Percentiles rank a stretch among this genome's conserved stretches.
Conservation (phyloP, 30 jellyfish, hydroid and myxozoan genomes). For the Turritopsis rubra region DNA sequence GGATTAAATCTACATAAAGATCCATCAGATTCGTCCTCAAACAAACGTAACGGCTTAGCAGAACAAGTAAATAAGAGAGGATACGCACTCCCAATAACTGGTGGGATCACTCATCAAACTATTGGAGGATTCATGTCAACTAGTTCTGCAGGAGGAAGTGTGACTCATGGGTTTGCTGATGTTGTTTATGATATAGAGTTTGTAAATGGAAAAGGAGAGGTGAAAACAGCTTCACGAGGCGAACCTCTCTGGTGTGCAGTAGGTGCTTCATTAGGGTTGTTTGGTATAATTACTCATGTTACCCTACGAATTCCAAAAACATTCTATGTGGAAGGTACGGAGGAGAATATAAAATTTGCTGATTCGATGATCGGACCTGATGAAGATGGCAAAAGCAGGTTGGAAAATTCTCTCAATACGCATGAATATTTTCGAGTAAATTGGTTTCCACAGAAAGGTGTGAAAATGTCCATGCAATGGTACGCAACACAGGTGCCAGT, state of each 20-base stretch:
- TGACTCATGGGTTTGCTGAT: slow-evolving; percentile 1
- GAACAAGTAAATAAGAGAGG: slow-evolving; percentile 3
- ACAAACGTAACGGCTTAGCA: background rate
- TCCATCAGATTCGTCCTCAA: background rate
- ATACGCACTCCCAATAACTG: slow-evolving; percentile 8
- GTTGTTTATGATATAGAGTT: slow-evolving; percentile 5
- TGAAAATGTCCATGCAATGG: background rate
- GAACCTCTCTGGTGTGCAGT: slow-evolving; percentile 15
- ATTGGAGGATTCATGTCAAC: slow-evolving; percentile 23
- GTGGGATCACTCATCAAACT: slow-evolving; percentile 29
- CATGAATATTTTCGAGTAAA: slow-evolving; percentile 8
- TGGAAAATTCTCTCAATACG: background rate
- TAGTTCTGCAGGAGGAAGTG: slow-evolving; percentile 20
- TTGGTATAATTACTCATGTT: slow-evolving; percentile 1
- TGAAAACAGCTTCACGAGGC: background rate
- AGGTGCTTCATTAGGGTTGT: slow-evolving; percentile 17
- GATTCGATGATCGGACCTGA: slow-evolving; percentile 17
- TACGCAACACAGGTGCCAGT: background rate
- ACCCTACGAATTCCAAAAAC: background rate
- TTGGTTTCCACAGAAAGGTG: slow-evolving; percentile 15
- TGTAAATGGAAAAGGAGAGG: slow-evolving; percentile 15
- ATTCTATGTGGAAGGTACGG: slow-evolving; percentile 19
- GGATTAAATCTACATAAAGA: background rate
- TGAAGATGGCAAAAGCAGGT: background rate
- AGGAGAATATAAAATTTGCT: slow-evolving; percentile 16